Evolutionary conservation across 2,888 invertebrate genomes (phyloP).

Genomic region (Aleiodes leptofemur): DNA sequence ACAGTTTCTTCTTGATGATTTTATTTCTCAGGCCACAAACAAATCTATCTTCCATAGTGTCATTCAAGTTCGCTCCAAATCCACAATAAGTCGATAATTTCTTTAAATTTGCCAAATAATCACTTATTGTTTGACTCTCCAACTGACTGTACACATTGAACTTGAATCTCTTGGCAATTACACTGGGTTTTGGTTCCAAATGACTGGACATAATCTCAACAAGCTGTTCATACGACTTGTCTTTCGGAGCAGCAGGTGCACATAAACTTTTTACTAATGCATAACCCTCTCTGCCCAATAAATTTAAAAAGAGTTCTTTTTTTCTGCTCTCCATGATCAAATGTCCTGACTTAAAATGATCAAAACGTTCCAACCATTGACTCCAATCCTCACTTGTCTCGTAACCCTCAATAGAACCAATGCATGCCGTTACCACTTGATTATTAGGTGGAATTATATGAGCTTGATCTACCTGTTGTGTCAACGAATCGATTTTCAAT

Average conservation of each 20-base stretch:
- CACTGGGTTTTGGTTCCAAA: constrained; percentile 48
- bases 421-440: too few species aligned
- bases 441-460: too few species aligned
- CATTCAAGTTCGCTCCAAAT: constrained; percentile 39
- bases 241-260: constrained; percentile 41
- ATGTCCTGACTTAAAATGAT: too few species aligned
- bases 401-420: too few species aligned
- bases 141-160: constrained; percentile 50
- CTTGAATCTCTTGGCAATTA: constrained; percentile 47
- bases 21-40: constrained; percentile 46
- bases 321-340: too few species aligned
- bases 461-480: too few species aligned
- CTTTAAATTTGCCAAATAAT: neutral
- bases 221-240: constrained; percentile 40
- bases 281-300: constrained; percentile 47
- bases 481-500: too few species aligned
- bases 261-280: constrained; percentile 49
- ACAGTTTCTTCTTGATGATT: constrained; percentile 43
- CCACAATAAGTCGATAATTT: neutral
- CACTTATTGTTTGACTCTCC: neutral
- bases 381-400: too few species aligned
- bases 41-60: constrained; percentile 42
- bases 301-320: constrained; percentile 31
- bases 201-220: constrained; percentile 48
- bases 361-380: too few species aligned